Evolutionary conservation across 2,888 invertebrate genomes (phyloP), one percentile per base, ranked within the genome.

Genomic region (Serrognathus titanus): DNA sequence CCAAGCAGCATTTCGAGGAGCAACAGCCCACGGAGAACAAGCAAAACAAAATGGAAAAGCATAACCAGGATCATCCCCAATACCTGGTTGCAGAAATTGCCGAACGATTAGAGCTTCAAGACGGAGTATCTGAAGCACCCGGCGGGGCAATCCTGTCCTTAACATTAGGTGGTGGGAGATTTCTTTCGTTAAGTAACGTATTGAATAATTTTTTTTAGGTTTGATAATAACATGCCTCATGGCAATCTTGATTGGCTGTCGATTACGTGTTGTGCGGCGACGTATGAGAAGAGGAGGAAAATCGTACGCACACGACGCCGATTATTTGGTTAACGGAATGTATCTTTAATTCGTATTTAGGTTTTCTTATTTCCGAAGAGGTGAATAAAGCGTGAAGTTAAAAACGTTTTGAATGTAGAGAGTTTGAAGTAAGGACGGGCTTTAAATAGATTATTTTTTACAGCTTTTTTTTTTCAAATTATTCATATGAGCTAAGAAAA

Each of bases 291-390:
- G 90, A 66, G 88, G 90, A 48, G 89, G 90, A 57, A 89, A 92
- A 76, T 85, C 88, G 49, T 90, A 90, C 72, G 90, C 93, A 36
- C 93, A 95, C 76, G 97, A 97, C 79, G 94, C 96, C 0, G 97
- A 97, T 81, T 97, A 96, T 79, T 83, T 97, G 69, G 96, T 97
- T 68, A 97, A 97, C 80, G 97, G 97, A 71, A 97, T 97, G 96
- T 97, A 97, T 80, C 86, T 97, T 74, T 94, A 87, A 83, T 56
- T 24, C 9, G 11, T 50, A 7, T 48, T 31, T 6, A 6, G 24
- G 6, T 31, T 31, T 31, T 2, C 1, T 5, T 5, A 7, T 31
- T 31, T 7, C 12, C 36, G 38, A 38, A 16, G 20, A 47, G 37
- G 20, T 47, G n/a, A 48, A 10, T 31, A 36, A 50, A 37, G 35